Percentiles rank a stretch among this genome's conserved stretches.
These are phyloP conservation scores for Holacanthella duospinosa DNA, from an alignment of 2,888 invertebrate species.

Conservation along the genomic window DNA sequence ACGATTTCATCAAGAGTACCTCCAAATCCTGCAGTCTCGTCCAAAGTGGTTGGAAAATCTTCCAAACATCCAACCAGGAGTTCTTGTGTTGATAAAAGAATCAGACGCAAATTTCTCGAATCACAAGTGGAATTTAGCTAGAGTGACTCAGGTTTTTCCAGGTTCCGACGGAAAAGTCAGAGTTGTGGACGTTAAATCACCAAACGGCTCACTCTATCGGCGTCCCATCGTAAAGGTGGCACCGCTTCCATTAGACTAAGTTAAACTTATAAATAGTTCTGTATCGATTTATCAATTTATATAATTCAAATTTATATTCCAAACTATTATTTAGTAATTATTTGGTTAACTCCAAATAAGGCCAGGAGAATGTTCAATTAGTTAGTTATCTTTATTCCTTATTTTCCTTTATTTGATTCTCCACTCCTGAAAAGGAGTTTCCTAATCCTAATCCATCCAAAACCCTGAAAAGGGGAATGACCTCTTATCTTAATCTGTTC, in stretches of 20 bases:
- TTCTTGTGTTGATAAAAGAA: conserved; percentile 37
- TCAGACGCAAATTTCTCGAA: conserved; percentile 26
- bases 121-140: conserved; percentile 35
- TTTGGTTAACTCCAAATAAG: no score
- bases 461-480: no score
- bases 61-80: conserved; percentile 7
- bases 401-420: no score
- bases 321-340: no score
- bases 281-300: no score
- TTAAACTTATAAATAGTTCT: no score
- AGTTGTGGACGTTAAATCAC: background rate
- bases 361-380: no score
- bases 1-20: conserved; percentile 15
- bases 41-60: conserved; percentile 4
- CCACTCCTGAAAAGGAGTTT: no score
- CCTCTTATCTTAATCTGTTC: no score
- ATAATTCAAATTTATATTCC: no score
- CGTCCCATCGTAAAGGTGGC: background rate
- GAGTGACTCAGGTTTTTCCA: conserved; percentile 31
- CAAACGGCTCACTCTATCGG: background rate
- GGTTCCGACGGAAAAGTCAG: conserved; percentile 30
- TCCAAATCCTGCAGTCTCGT: conserved; percentile 9
- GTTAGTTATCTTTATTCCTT: no score
- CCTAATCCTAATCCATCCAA: no score
- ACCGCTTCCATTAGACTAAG: background rate